Conservation (phyloP, 2,113 vertebrate species). For the Grus americana region DNA sequence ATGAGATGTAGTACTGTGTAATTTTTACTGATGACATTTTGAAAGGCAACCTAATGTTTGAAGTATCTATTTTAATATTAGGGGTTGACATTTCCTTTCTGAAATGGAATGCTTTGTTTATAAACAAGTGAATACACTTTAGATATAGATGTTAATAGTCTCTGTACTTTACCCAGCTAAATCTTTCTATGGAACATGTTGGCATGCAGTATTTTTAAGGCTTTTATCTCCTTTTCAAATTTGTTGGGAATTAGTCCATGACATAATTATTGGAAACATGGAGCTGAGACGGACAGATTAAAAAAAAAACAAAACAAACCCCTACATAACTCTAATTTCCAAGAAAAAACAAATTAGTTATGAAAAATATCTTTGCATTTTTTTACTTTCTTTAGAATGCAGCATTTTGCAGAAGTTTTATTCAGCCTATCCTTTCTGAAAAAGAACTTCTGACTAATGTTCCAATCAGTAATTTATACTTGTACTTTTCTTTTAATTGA, state of each 20-base stretch:
- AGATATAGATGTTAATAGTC: background rate
- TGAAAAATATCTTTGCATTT: background rate
- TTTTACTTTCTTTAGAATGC: background rate
- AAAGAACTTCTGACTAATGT: background rate
- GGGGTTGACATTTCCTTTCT: background rate
- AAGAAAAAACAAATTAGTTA: background rate
- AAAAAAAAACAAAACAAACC: background rate
- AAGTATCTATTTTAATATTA: background rate
- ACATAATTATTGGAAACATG: background rate
- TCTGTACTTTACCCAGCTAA: background rate
- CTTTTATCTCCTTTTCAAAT: background rate
- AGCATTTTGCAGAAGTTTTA: background rate
- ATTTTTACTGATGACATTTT: background rate
- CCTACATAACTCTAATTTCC: background rate
- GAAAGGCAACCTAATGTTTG: background rate
- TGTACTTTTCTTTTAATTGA: background rate
- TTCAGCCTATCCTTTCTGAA: background rate
- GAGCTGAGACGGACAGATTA: background rate
- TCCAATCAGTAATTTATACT: background rate
- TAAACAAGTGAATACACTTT: background rate
- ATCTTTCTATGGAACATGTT: fast-evolving
- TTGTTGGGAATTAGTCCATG: background rate
- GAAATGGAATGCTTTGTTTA: background rate
- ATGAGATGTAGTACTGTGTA: background rate
- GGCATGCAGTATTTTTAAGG: background rate